Base-by-base conservation (phyloP, 2,888 invertebrate genomes). In the Bruchidius siliquastri region DNA sequence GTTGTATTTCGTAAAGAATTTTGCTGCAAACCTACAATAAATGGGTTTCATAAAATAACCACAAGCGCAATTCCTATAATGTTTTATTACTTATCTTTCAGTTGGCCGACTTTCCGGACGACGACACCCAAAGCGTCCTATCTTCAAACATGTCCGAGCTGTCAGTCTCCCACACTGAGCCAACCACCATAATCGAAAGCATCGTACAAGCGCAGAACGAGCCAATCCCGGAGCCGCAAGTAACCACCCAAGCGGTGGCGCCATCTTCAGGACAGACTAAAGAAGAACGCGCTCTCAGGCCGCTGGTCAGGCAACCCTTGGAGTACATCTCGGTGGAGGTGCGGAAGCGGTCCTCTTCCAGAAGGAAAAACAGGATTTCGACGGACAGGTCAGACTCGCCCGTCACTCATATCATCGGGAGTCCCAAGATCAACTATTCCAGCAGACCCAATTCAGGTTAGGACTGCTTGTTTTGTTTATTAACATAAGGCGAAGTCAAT, bases 81-180 rank as follows among this genome's bases (percentile, higher is more conserved):
- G n/a, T n/a, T n/a, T n/a, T n/a, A n/a, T n/a, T n/a, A n/a, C n/a
- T n/a, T n/a, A n/a, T 2, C 26, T 26, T 49, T 79, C 91, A 91
- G 68, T 72, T 75, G 22, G 91, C 91, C 3, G 85, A 85, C 74
- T 83, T 85, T 73, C 82, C 80, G 0, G 92, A 92, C 71, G 94
- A 94, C 81, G 92, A 92, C 80, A 90, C 91, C 21, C 93, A 93
- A 80, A 94, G 94, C 85, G 89, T 94, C 68, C 88, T 93, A 78
- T 94, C 94, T 20, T 93, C 94, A 49, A 92, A 90, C 20, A 90
- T 94, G 85, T 94, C 94, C 72, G 92, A 91, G 86, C 89, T 91
- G 81, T 92, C 93, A 73, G 89, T 91, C 84, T 91, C 91, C 83
- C 90, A 92, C 85, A 91, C 90, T 78, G 93, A 93, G 82, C 89